Percentiles rank a stretch among this genome's conserved stretches.
Evolutionary conservation across 2,888 invertebrate species (phyloP).

Genomic region (Sarcophaga rosellei): DNA sequence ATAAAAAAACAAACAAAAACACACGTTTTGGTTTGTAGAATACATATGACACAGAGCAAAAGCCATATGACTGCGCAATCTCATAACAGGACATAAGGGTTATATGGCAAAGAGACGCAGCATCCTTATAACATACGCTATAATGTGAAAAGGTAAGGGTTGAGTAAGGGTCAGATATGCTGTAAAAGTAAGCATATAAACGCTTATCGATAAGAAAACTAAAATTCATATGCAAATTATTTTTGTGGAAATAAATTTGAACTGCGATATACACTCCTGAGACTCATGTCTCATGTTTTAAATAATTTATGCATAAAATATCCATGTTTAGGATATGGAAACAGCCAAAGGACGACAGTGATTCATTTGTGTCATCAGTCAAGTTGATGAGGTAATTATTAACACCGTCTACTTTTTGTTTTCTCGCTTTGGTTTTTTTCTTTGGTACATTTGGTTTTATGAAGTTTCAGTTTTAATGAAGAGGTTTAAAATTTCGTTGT

Average conservation of each 20-base stretch:
- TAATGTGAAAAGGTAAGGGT: conserved; percentile 54
- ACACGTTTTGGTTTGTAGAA: conserved; percentile 19
- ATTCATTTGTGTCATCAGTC: conserved; percentile 81
- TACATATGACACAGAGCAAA: conserved; percentile 19
- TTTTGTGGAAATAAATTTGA: conserved; percentile 8
- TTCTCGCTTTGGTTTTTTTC: background rate
- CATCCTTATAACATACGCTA: conserved; percentile 42
- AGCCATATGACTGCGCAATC: conserved; percentile 61
- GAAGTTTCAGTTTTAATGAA: conserved; percentile 60
- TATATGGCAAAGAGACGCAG: conserved; percentile 44
- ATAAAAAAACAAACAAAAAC: conserved; percentile 29
- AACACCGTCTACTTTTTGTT: conserved; percentile 61
- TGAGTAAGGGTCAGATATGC: conserved; percentile 49
- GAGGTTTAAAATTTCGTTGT: conserved; percentile 64
- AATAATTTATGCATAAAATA: conserved; percentile 76
- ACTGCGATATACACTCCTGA: conserved; percentile 4
- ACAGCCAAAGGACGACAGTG: conserved; percentile 75
- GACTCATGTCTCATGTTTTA: conserved; percentile 31
- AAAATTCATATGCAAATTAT: conserved; percentile 55
- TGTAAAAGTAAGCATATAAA: conserved; percentile 11
- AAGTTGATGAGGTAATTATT: conserved; percentile 82
- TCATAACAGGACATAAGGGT: conserved; percentile 58
- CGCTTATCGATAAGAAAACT: conserved; percentile 11
- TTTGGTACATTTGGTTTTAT: background rate
- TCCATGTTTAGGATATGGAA: conserved; percentile 50